Evolutionary conservation across 1,140 invertebrate species (phyloP), one percentile per base, ranked within the genome.

Genomic region (Galleria mellonella): DNA sequence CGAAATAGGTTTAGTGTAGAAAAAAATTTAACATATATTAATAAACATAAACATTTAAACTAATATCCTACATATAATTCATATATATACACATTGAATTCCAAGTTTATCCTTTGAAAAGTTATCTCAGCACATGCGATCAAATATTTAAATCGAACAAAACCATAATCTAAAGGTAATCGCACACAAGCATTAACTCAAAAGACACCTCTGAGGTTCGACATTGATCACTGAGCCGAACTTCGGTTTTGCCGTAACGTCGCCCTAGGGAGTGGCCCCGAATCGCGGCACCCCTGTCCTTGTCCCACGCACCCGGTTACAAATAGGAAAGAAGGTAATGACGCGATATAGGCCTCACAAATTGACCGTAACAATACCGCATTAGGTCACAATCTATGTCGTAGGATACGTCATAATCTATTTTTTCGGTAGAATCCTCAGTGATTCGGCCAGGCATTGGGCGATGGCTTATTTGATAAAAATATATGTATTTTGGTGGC

Each of bases 211-310:
- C 43, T 11, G 71, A 69, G 70, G 63, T 35, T 64, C 54, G 39
- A 40, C 65, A 64, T 72, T 70, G 73, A 73, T 77, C 70, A 77
- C 56, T 46, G 52, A 46, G 39, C 55, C 66, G 48, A 75, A 71
- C 57, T 77, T 68, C 51, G 62, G 68, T 72, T 67, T 69, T 52
- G 55, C 43, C 33, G 59, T 77, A 72, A 74, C 73, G 72, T 67
- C 47, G 45, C 69, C 66, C 73, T 13, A 31, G 69, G 64, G 71
- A 66, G 37, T 51, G 48, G 51, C 62, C 57, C 58, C 48, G 35
- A 32, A 51, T 54, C 49, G 32, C 17, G 17, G 17, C 17, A 23
- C 36, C 43, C 30, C 55, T 54, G 38, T 63, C 71, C 53, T 47
- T 74, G 45, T 74, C 68, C 36, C 47, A 52, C 58, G 17, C 50